Evolutionary conservation across 1,140 invertebrate genomes (phyloP).

Genomic region (Drepana arcuata): DNA sequence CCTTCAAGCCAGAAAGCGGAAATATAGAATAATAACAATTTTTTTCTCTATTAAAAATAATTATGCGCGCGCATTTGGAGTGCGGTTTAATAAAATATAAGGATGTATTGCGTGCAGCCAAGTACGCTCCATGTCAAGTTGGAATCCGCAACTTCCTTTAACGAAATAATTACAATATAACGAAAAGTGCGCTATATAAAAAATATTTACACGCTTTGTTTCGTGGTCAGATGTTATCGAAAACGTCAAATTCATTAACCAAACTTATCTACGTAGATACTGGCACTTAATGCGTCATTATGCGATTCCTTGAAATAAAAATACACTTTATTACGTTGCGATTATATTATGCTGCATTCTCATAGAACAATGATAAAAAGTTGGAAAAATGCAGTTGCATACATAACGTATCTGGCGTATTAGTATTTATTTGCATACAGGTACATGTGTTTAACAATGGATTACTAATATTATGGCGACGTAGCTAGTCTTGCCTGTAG

Average conservation of each 20-base stretch:
- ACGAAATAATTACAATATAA: conserved; percentile 45
- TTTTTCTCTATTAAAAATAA: too few species aligned
- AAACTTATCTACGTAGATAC: conserved; percentile 17
- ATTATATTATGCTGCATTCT: conserved; percentile 15
- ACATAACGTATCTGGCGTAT: conserved; percentile 39
- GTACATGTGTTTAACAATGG: too few species aligned
- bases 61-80: too few species aligned
- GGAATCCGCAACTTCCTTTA: conserved; percentile 47
- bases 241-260: conserved; percentile 22
- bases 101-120: conserved; percentile 23
- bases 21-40: too few species aligned
- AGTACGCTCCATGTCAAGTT: conserved; percentile 25
- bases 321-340: conserved; percentile 11
- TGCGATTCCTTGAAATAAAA: conserved; percentile 14
- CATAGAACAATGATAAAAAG: conserved; percentile 21
- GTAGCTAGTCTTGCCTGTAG: too few species aligned
- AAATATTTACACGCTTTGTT: conserved; percentile 17
- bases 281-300: conserved; percentile 15
- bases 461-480: conserved; percentile 51
- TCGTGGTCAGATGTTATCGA: conserved; percentile 20
- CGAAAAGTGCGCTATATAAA: conserved; percentile 29
- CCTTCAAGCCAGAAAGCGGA: too few species aligned
- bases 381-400: conserved; percentile 29
- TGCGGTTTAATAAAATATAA: conserved; percentile 11
- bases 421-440: conserved; percentile 59